Conservation (phyloP, 2,888 invertebrate species). For the Escarpia spicata region DNA sequence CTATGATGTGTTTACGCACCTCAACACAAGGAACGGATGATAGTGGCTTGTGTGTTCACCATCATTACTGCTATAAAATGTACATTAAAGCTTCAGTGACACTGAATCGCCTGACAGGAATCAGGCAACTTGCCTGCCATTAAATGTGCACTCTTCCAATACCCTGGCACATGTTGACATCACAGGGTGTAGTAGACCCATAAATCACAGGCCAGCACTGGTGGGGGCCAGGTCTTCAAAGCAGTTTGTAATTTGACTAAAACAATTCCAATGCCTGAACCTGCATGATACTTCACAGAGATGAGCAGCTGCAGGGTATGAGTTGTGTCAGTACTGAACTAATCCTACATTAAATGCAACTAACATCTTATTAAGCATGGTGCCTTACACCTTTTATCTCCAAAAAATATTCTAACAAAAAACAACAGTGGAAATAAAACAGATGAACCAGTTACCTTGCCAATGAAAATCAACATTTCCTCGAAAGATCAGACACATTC, state of each 20-base stretch:
- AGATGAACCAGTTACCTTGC: not conserved
- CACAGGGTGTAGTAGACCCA: not conserved
- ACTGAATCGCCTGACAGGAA: not conserved
- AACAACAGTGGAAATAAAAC: not conserved
- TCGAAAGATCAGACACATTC: not conserved
- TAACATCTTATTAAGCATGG: not conserved
- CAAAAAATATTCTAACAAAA: not conserved
- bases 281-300: not conserved
- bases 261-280: not conserved
- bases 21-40: not conserved
- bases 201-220: not conserved
- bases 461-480: not conserved
- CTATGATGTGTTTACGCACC: not conserved
- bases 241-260: not conserved
- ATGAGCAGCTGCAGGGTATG: not conserved
- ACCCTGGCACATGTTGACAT: slow-evolving; percentile 12
- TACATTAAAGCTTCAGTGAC: not conserved
- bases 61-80: not conserved
- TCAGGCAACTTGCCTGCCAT: not conserved
- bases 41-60: slow-evolving; percentile 5
- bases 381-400: not conserved
- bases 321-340: not conserved
- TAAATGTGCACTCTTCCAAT: not conserved
- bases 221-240: not conserved
- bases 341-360: not conserved